Evolutionary conservation across 2,797 vertebrate genomes (phyloP), one percentile per base, ranked within the genome.

Genomic region (Percopsis omiscomaycus): DNA sequence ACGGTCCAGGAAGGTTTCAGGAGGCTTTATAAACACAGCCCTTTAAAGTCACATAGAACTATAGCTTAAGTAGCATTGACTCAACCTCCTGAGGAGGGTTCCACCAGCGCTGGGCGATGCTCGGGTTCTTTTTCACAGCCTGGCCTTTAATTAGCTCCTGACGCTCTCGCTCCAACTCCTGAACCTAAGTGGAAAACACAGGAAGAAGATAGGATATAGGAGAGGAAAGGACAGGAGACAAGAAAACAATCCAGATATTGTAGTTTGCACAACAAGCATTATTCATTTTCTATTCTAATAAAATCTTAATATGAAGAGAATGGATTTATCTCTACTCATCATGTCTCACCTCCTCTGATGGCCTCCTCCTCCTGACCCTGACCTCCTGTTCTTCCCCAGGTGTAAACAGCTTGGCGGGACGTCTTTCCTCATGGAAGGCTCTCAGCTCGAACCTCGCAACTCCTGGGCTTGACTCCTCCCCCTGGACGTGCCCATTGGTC

Each of bases 121-220:
- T 93, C 0, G 97, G 95, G 44, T 99, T 99, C 68, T 98, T 99
- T 91, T 95, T 98, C 55, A 99, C 94, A 0, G 96, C 98, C 90
- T 99, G 97, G 71, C 93, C 97, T 80, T 85, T 93, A 75, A 99
- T 99, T 56, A 99, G 93, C 61, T 98, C 96, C 59, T 94, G 90
- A 45, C 97, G 93, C 71, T 99, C 97, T n/a, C 92, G 95, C 83
- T 99, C 97, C 80, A 99, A 90, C 87, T 98, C 98, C 22, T 95
- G 88, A 71, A 96, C 89, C 89, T 91, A 5, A 37, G 54, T 42
- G 55, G 1, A 55, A 28, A 5, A 15, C 10, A 42, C 5, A 52
- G 13, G 30, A 22, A n/a, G 12, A 12, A 42, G 4, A 22, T 22
- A 22, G 22, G 22, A 22, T 22, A 22, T 22, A 22, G 55, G 30